phyloP scores from a whole-genome alignment of 2,888 invertebrate genomes.

The Macaria liturata region DNA sequence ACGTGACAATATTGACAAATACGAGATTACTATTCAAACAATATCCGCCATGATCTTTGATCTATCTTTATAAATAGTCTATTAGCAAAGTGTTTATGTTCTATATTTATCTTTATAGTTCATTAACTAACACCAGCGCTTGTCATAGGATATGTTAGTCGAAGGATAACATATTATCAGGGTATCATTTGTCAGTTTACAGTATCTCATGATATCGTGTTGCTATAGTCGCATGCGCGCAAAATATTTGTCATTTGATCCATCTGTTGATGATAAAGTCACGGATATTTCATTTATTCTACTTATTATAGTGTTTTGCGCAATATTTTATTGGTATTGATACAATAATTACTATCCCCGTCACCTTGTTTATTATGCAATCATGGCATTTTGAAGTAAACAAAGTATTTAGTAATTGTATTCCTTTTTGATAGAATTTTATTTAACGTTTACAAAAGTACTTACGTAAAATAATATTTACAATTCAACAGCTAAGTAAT shows the following conservation, averaged over 20 bases:
- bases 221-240: constrained; percentile 13
- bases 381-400: no score
- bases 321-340: background rate
- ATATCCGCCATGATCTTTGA: constrained; percentile 3
- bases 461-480: no score
- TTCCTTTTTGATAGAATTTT: no score
- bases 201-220: constrained; percentile 15
- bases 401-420: no score
- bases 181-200: constrained; percentile 13
- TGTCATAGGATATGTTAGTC: constrained; percentile 10
- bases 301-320: constrained; percentile 8
- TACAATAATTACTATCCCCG: no score
- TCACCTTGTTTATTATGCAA: no score
- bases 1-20: no score
- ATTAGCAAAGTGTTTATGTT: constrained; percentile 9
- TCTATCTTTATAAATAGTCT: background rate
- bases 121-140: constrained; percentile 12
- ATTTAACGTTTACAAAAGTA: no score
- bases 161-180: constrained; percentile 8
- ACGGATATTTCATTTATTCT: constrained; percentile 8
- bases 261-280: constrained; percentile 18
- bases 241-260: constrained; percentile 24
- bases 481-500: no score
- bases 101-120: constrained; percentile 10
- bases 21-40: background rate